Evolutionary conservation across 2,888 invertebrate genomes (phyloP), one percentile per base, ranked within the genome.

Genomic region (Brachypalpus laphriformis): DNA sequence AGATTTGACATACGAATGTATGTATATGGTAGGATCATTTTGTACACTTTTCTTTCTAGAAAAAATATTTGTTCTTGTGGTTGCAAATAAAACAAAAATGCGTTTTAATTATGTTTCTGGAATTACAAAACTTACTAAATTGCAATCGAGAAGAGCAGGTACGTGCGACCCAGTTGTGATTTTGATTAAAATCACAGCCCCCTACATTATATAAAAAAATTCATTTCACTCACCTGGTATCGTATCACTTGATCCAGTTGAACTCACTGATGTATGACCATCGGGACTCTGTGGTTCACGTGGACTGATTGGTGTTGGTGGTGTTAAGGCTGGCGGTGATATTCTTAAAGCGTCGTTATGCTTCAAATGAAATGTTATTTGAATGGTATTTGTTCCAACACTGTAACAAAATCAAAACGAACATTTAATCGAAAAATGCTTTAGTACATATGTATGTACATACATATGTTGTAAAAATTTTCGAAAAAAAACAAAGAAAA

Each of bases 191-290:
- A n/a, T n/a, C n/a, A n/a, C n/a, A n/a, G n/a, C n/a, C n/a, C n/a
- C n/a, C n/a, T n/a, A n/a, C n/a, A n/a, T n/a, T n/a, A n/a, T n/a
- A n/a, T n/a, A n/a, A n/a, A n/a, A n/a, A n/a, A n/a, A n/a, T n/a
- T n/a, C n/a, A n/a, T n/a, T 7, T 11, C 3, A 85, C 90, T 90
- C 87, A 92, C 92, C 92, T 87, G 91, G 89, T 87, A 90, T 88
- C 37, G 90, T 90, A 88, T 92, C 92, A 88, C 90, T 91, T 71
- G 90, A 91, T 82, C 88, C 90, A 68, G 91, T 89, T 72, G 91
- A 91, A 87, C 92, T 91, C 75, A 91, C 87, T 82, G 91, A 92
- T 86, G 90, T 89, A 72, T 91, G 91, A 61, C 91, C 91, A 87
- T 92, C 92, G 68, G 92, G 92, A 88, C 92, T 92, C 66, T 91